phyloP scores from a whole-genome alignment of 2,888 invertebrate genomes.

The Conus canariensis region DNA sequence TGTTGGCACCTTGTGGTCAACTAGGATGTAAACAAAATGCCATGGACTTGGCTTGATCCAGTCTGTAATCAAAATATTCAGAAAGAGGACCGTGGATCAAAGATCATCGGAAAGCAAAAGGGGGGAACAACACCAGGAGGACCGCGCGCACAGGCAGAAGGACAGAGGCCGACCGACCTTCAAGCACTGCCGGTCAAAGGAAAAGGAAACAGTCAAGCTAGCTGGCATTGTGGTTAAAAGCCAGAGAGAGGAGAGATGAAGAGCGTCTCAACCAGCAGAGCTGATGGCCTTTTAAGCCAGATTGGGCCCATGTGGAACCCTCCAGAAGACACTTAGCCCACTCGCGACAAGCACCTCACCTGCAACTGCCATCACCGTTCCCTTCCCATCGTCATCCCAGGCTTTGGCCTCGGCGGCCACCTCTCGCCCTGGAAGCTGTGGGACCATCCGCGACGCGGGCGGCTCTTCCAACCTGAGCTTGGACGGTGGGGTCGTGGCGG shows the following conservation, averaged over 20 bases:
- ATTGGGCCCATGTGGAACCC: conserved; percentile 17
- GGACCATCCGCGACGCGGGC: neutral
- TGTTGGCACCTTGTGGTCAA: too few species aligned
- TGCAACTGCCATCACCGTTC: neutral
- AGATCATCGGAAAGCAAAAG: too few species aligned
- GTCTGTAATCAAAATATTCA: too few species aligned
- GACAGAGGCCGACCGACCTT: too few species aligned
- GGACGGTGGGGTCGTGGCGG: neutral
- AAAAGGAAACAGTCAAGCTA: neutral
- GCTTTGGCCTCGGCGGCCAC: too few species aligned
- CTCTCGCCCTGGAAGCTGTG: neutral
- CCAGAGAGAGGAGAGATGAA: neutral
- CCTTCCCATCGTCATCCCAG: neutral
- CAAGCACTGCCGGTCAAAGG: too few species aligned
- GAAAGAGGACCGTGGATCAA: too few species aligned
- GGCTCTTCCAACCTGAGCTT: neutral
- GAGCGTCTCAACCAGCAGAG: neutral
- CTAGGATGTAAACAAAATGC: too few species aligned
- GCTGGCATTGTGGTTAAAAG: neutral
- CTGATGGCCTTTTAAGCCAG: conserved; percentile 21
- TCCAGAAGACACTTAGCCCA: conserved; percentile 31
- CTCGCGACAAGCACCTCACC: conserved; percentile 12
- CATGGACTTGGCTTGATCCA: too few species aligned
- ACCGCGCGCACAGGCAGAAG: too few species aligned
- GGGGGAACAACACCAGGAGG: too few species aligned